Percentiles rank a stretch among this genome's conserved stretches.
phyloP scores from a whole-genome alignment of 2,888 invertebrate genomes.

The Ectropis crepuscularia region DNA sequence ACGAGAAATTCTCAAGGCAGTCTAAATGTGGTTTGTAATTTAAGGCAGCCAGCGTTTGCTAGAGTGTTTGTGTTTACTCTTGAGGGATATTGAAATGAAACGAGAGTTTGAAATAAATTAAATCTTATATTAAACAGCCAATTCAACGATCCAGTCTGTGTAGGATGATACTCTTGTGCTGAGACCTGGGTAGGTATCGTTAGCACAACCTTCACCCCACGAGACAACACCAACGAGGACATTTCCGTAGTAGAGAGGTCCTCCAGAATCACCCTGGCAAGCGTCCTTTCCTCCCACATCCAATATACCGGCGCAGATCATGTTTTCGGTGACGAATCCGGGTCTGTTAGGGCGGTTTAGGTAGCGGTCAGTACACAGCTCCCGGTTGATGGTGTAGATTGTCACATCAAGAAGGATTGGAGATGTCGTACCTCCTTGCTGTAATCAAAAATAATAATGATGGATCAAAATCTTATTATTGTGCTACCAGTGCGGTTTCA shows the following conservation, averaged over 20 bases:
- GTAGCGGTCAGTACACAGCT: slow-evolving; percentile 59
- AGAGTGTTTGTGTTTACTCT: too few relatives aligned
- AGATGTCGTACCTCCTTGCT: slow-evolving; percentile 49
- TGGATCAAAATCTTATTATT: neutral
- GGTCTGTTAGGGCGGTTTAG: slow-evolving; percentile 19
- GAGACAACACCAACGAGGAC: slow-evolving; percentile 66
- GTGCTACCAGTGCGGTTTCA: neutral
- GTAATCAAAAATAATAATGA: slow-evolving; percentile 12
- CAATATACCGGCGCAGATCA: slow-evolving; percentile 60
- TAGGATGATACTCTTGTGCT: slow-evolving; percentile 62
- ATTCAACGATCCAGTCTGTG: slow-evolving; percentile 48
- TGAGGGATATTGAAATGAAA: neutral
- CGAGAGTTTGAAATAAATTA: neutral
- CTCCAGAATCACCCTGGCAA: slow-evolving; percentile 60
- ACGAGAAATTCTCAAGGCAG: too few relatives aligned
- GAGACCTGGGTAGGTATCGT: slow-evolving; percentile 67
- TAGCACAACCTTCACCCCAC: slow-evolving; percentile 72
- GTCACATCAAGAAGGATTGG: slow-evolving; percentile 50
- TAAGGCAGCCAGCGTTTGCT: too few relatives aligned
- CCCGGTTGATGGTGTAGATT: slow-evolving; percentile 60
- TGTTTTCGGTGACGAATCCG: slow-evolving; percentile 44
- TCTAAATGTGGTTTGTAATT: too few relatives aligned
- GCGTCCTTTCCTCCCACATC: slow-evolving; percentile 52
- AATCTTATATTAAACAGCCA: slow-evolving; percentile 7
- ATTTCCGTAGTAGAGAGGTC: slow-evolving; percentile 63